phyloP scores from a whole-genome alignment of 2,113 vertebrate genomes.

The Danionella cerebrum region DNA sequence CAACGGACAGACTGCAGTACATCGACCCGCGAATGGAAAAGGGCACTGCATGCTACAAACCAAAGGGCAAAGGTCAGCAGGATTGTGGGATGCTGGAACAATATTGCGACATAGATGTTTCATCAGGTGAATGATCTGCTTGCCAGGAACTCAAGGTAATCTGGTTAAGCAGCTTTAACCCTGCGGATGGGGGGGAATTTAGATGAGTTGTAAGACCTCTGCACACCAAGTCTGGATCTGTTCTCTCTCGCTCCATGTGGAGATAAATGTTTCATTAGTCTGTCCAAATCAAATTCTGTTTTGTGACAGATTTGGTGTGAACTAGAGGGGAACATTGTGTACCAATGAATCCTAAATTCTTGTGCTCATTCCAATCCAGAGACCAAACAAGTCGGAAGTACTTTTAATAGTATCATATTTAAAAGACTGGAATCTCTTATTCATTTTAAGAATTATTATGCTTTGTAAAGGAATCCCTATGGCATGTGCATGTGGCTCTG shows the following conservation, averaged over 20 bases:
- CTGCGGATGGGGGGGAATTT: constrained; percentile 58
- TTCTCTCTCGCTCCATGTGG: constrained; percentile 12
- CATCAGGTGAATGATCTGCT: constrained; percentile 62
- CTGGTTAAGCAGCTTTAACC: constrained; percentile 66
- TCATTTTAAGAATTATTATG: too few species aligned
- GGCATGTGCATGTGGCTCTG: neutral
- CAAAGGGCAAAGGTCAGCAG: constrained; percentile 52
- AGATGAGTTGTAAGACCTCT: constrained; percentile 57
- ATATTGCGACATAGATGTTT: constrained; percentile 53
- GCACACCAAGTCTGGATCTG: constrained; percentile 33
- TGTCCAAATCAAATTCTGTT: neutral
- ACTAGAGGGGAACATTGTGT: neutral
- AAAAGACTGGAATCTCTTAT: too few species aligned
- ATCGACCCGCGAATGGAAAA: constrained; percentile 11
- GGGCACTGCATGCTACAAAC: constrained; percentile 22
- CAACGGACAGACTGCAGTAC: neutral
- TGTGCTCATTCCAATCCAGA: neutral
- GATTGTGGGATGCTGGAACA: constrained; percentile 49
- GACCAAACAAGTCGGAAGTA: neutral
- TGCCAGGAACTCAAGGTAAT: constrained; percentile 59
- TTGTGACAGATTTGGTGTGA: constrained; percentile 3
- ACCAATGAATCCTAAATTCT: neutral
- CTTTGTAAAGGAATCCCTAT: neutral
- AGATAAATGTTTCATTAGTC: neutral
- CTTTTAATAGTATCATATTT: too few species aligned